Conservation (phyloP, 2,113 vertebrate genomes). For the Limanda limanda region DNA sequence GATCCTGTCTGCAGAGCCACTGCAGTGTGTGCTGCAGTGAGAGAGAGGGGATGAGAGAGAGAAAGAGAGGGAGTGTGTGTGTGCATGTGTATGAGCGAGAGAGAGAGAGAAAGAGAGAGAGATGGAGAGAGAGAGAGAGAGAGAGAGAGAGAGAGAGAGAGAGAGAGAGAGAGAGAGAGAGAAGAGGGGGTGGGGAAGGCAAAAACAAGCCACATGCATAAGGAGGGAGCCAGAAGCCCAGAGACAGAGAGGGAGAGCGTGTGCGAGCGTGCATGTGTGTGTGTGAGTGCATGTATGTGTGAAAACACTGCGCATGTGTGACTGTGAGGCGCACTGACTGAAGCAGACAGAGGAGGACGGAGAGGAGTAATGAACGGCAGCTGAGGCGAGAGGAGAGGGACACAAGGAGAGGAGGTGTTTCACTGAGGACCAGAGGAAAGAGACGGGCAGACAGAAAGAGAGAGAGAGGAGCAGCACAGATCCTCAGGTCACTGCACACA, state of each 20-base stretch:
- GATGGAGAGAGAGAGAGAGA: constrained; percentile 45
- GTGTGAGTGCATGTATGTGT: constrained; percentile 59
- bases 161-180: constrained; percentile 30
- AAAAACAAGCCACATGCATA: constrained; percentile 70
- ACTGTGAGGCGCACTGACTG: constrained; percentile 55
- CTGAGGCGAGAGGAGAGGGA: constrained; percentile 43
- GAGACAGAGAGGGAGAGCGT: constrained; percentile 44
- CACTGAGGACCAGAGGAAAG: constrained; percentile 40
- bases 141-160: constrained; percentile 54
- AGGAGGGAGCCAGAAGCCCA: constrained; percentile 68
- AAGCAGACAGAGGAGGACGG: constrained; percentile 63
- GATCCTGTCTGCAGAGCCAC: constrained; percentile 84
- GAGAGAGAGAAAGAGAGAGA: constrained; percentile 54
- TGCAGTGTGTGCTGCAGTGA: constrained; percentile 83
- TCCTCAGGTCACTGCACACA: constrained; percentile 37
- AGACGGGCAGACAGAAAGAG: constrained; percentile 2
- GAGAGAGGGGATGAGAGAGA: constrained; percentile 56
- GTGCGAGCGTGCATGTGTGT: constrained; percentile 8
- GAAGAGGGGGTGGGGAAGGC: constrained; percentile 40
- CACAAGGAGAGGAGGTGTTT: constrained; percentile 23
- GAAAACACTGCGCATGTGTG: constrained; percentile 75
- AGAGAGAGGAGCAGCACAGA: constrained; percentile 18
- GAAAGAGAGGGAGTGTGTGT: constrained; percentile 40
- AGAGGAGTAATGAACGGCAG: constrained; percentile 64
- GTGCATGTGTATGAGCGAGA: constrained; percentile 31